Evolutionary conservation across 2,888 invertebrate species (phyloP).

Genomic region (Tiliacea citrago): DNA sequence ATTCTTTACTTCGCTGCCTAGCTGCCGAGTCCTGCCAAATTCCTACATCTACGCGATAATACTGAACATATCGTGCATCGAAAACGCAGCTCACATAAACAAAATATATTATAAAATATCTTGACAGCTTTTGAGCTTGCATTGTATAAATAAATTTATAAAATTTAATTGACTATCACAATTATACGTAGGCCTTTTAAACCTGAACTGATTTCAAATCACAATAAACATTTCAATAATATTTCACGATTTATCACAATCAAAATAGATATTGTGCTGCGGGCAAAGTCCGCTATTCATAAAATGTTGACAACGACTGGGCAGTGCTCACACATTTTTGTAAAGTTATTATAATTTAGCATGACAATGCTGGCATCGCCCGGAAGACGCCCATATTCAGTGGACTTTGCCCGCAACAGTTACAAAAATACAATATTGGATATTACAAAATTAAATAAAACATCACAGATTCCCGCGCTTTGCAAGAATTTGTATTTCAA

Average conservation of each 20-base stretch:
- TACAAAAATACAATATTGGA: slow-evolving; percentile 50
- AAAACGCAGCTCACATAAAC: slow-evolving; percentile 38
- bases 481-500: slow-evolving; percentile 48
- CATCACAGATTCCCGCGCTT: slow-evolving; percentile 63
- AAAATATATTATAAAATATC: slow-evolving; percentile 59
- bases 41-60: slow-evolving; percentile 39
- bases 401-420: slow-evolving; percentile 26
- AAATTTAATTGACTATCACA: slow-evolving; percentile 74
- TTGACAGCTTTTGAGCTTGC: slow-evolving; percentile 62
- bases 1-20: slow-evolving; percentile 14
- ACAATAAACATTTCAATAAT: slow-evolving; percentile 59
- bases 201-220: slow-evolving; percentile 68
- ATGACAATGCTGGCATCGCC: slow-evolving; percentile 14
- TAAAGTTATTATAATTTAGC: slow-evolving; percentile 24
- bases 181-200: slow-evolving; percentile 70
- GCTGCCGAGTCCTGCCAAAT: slow-evolving; percentile 36
- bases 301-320: slow-evolving; percentile 23
- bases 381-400: not conserved
- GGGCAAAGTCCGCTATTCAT: slow-evolving; percentile 38
- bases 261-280: slow-evolving; percentile 50
- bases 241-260: slow-evolving; percentile 63
- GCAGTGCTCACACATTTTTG: slow-evolving; percentile 18
- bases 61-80: slow-evolving; percentile 38
- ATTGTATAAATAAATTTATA: slow-evolving; percentile 62
- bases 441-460: slow-evolving; percentile 55